These are phyloP conservation scores for Eptatretus atami DNA, from an alignment of 2,797 vertebrate species.

Conservation along the genomic window DNA sequence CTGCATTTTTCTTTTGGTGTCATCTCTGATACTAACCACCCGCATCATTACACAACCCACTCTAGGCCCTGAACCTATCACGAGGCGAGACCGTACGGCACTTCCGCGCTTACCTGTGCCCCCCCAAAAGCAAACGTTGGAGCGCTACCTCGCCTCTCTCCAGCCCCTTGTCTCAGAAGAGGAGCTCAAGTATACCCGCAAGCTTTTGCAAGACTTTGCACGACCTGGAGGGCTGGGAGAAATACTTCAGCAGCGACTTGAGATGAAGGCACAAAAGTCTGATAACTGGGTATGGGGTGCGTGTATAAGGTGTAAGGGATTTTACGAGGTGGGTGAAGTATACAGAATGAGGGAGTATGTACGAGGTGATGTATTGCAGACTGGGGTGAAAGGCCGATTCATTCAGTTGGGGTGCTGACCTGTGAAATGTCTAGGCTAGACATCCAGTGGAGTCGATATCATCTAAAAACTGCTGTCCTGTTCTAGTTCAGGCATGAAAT, in stretches of 20 bases:
- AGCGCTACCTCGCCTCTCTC: slow-evolving; percentile 23
- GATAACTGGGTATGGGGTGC: slow-evolving; percentile 27
- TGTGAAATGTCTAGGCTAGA: too few relatives aligned
- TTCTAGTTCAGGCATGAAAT: too few relatives aligned
- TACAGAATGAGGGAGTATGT: too few relatives aligned
- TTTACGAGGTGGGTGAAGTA: too few relatives aligned
- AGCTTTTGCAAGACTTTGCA: slow-evolving; percentile 22
- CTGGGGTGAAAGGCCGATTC: too few relatives aligned
- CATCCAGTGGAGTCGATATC: too few relatives aligned
- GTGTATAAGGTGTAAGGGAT: too few relatives aligned
- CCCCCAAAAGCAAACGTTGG: slow-evolving; percentile 22
- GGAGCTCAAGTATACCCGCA: slow-evolving; percentile 25
- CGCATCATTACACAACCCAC: background rate
- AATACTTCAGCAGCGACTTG: slow-evolving; percentile 21
- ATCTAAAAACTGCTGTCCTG: too few relatives aligned
- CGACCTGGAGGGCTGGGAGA: slow-evolving; percentile 18
- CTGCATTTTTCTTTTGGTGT: too few relatives aligned
- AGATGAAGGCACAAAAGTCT: slow-evolving; percentile 17
- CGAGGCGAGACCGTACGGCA: slow-evolving; percentile 10
- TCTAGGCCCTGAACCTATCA: background rate
- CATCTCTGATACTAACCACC: too few relatives aligned
- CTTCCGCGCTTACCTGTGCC: slow-evolving; percentile 29
- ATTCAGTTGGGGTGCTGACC: too few relatives aligned
- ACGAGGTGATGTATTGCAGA: too few relatives aligned
- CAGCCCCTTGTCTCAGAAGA: slow-evolving; percentile 29